Conservation (phyloP, 23 tunicate species). For the Styela plicata region DNA sequence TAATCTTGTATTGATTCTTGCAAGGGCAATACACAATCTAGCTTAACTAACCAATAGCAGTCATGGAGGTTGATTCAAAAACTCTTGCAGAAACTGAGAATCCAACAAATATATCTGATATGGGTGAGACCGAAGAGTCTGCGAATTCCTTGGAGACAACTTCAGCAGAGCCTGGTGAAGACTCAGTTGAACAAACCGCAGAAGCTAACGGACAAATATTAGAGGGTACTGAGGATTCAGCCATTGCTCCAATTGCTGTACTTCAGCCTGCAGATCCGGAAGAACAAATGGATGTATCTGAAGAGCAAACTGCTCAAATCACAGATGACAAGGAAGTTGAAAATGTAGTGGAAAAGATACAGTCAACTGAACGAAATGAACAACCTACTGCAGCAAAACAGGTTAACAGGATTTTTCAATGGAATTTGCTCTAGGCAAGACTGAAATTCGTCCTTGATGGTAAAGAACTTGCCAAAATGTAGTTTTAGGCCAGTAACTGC, state of each 20-base stretch:
- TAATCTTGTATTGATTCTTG: background rate
- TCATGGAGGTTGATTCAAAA: too few species aligned
- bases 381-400: background rate
- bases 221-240: background rate
- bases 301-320: background rate
- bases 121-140: constrained; percentile 2
- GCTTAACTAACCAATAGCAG: too few species aligned
- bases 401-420: background rate
- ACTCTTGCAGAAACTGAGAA: too few species aligned
- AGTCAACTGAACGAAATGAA: background rate
- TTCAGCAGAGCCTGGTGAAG: background rate
- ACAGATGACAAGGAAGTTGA: background rate
- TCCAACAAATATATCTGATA: too few species aligned
- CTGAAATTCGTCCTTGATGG: too few species aligned
- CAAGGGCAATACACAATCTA: background rate
- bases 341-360: background rate
- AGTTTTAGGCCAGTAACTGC: too few species aligned
- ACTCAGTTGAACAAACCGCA: constrained; percentile 1
- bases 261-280: background rate
- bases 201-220: background rate
- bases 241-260: background rate
- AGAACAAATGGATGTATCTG: background rate
- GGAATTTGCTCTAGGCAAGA: too few species aligned
- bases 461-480: too few species aligned
- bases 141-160: constrained; percentile 19